Evolutionary conservation across 2,888 invertebrate species (phyloP).

Genomic region (Agrilus mali): DNA sequence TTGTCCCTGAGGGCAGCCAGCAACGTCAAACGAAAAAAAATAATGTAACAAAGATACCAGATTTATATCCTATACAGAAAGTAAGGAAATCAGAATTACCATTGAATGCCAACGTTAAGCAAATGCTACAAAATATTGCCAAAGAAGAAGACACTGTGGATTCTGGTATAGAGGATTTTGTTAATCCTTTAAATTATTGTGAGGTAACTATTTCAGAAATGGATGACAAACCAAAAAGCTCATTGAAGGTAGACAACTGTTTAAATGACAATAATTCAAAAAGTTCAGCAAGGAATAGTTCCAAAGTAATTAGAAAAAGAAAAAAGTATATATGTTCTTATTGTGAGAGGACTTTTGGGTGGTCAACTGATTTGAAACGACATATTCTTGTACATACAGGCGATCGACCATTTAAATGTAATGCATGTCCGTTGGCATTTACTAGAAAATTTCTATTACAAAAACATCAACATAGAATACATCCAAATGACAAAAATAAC

Average conservation of each 20-base stretch:
- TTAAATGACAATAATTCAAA: not conserved
- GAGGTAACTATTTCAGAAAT: constrained; percentile 18
- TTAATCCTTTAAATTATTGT: constrained; percentile 25
- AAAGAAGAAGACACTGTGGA: constrained; percentile 7
- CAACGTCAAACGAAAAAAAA: constrained; percentile 2
- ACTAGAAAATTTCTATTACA: constrained; percentile 33
- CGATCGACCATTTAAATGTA: constrained; percentile 31
- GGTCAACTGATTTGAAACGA: constrained; percentile 34
- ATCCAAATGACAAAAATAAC: constrained; percentile 13
- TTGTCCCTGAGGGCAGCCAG: constrained; percentile 4
- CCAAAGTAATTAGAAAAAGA: constrained; percentile 7
- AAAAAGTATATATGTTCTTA: constrained; percentile 27
- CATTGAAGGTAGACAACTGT: constrained; percentile 1
- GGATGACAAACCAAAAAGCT: constrained; percentile 5
- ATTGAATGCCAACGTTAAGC: not conserved
- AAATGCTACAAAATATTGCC: constrained; percentile 6
- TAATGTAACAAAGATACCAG: constrained; percentile 14
- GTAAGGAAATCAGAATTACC: not conserved
- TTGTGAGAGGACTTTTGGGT: constrained; percentile 30
- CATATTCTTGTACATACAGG: constrained; percentile 34
- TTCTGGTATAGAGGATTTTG: constrained; percentile 14
- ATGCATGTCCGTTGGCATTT: constrained; percentile 28
- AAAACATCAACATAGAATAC: constrained; percentile 29
- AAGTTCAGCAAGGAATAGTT: not conserved
- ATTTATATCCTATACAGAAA: constrained; percentile 19